Conservation (phyloP, 92 coral and sea anemone genomes). For the Palythoa heliodiscus region DNA sequence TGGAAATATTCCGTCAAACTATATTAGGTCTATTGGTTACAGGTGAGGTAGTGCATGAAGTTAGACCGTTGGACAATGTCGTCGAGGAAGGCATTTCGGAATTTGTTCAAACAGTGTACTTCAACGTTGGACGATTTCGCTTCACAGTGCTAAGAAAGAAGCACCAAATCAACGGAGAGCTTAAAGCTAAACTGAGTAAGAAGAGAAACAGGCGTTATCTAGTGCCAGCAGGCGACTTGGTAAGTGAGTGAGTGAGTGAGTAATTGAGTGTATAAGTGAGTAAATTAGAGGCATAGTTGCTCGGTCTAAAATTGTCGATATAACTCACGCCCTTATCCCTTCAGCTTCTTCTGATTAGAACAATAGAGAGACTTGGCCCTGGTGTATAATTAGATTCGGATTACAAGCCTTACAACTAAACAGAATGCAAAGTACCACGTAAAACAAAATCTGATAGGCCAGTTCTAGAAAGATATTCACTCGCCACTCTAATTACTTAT, state of each 20-base stretch:
- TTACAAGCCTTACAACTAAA: too few relatives aligned
- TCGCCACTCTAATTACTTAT: too few relatives aligned
- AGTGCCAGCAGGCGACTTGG: conserved; percentile 36
- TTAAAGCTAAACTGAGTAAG: conserved; percentile 1
- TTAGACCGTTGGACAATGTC: not conserved
- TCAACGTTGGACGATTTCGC: conserved; percentile 28
- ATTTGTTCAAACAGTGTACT: conserved; percentile 20
- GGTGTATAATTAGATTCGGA: too few relatives aligned
- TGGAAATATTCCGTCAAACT: conserved; percentile 17
- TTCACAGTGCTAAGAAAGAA: conserved; percentile 35
- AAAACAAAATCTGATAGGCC: too few relatives aligned
- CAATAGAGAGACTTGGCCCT: too few relatives aligned
- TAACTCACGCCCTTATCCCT: too few relatives aligned
- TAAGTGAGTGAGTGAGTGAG: not conserved
- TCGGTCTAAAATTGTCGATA: too few relatives aligned
- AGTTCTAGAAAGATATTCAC: too few relatives aligned
- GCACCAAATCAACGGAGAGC: not conserved
- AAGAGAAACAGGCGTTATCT: conserved; percentile 1
- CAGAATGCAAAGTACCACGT: too few relatives aligned
- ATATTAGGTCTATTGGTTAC: conserved; percentile 4
- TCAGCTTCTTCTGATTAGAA: too few relatives aligned
- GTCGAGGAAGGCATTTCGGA: conserved; percentile 5
- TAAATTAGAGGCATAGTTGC: not conserved
- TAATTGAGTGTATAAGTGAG: not conserved
- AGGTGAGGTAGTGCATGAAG: conserved; percentile 1